Conservation (phyloP, 2,113 vertebrate species). For the Nothocercus nigrocapillus region DNA sequence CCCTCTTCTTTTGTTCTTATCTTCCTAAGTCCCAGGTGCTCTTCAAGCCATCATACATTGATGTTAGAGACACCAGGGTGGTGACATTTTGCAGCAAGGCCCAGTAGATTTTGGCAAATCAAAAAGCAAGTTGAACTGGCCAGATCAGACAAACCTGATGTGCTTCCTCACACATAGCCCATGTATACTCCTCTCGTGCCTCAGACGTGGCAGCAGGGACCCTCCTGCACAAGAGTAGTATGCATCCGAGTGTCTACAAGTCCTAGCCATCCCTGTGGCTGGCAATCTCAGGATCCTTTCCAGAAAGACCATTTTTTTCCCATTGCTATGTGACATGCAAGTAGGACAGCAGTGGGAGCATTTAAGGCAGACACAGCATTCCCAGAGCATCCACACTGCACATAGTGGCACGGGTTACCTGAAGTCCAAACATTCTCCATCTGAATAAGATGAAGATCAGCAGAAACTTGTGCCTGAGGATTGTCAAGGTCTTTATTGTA, state of each 20-base stretch:
- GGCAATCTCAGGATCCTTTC: not conserved
- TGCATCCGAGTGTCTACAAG: not conserved
- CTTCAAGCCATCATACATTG: not conserved
- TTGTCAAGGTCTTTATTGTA: not conserved
- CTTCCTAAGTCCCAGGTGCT: not conserved
- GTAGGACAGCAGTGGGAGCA: not conserved
- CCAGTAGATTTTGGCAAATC: not conserved
- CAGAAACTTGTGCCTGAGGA: not conserved
- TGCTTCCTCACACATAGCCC: not conserved
- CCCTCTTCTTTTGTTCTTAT: not conserved
- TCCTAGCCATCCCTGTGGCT: not conserved
- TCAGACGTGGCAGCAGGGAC: not conserved
- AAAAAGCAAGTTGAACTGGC: not conserved
- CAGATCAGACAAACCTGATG: conserved; percentile 20
- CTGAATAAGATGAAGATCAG: not conserved
- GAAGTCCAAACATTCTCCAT: not conserved
- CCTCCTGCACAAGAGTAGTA: not conserved
- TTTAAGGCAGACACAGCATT: not conserved
- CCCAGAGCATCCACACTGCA: not conserved
- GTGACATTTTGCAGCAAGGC: conserved; percentile 18
- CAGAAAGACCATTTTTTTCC: not conserved
- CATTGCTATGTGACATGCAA: not conserved
- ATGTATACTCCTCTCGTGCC: not conserved
- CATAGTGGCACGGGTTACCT: not conserved
- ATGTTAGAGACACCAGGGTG: not conserved